Percentiles rank a stretch among this genome's conserved stretches.
phyloP scores from a whole-genome alignment of 2,113 vertebrate genomes.

The Cathartes aura region DNA sequence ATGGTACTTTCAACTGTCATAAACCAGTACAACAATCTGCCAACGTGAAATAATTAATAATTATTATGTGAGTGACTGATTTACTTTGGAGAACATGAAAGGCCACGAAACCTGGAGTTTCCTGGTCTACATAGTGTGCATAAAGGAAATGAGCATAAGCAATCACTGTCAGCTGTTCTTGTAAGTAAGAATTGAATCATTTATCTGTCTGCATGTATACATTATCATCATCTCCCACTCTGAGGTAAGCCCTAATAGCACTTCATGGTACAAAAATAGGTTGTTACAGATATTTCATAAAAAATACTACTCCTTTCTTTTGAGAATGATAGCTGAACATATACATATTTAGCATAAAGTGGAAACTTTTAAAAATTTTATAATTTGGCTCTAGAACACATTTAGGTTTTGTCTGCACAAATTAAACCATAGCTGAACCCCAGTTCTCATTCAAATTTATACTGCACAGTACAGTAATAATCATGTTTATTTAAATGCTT shows the following conservation, averaged over 20 bases:
- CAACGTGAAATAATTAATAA: slow-evolving; percentile 79
- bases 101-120: slow-evolving; percentile 77
- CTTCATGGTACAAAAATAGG: slow-evolving; percentile 70
- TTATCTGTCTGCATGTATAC: slow-evolving; percentile 85
- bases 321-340: neutral
- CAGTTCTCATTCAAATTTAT: neutral
- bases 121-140: slow-evolving; percentile 65
- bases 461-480: neutral
- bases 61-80: slow-evolving; percentile 81
- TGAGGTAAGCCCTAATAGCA: slow-evolving; percentile 61
- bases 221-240: slow-evolving; percentile 78
- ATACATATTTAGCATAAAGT: neutral
- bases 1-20: slow-evolving; percentile 73
- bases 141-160: slow-evolving; percentile 84
- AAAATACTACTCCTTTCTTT: slow-evolving; percentile 17
- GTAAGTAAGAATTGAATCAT: slow-evolving; percentile 90
- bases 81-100: slow-evolving; percentile 76
- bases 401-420: neutral
- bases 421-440: neutral
- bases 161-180: slow-evolving; percentile 86
- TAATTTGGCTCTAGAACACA: neutral
- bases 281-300: slow-evolving; percentile 56
- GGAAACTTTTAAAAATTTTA: neutral
- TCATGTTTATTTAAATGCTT: neutral
- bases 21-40: slow-evolving; percentile 68